Conservation (phyloP, 1,140 invertebrate genomes). For the Mylabris phalerata region DNA sequence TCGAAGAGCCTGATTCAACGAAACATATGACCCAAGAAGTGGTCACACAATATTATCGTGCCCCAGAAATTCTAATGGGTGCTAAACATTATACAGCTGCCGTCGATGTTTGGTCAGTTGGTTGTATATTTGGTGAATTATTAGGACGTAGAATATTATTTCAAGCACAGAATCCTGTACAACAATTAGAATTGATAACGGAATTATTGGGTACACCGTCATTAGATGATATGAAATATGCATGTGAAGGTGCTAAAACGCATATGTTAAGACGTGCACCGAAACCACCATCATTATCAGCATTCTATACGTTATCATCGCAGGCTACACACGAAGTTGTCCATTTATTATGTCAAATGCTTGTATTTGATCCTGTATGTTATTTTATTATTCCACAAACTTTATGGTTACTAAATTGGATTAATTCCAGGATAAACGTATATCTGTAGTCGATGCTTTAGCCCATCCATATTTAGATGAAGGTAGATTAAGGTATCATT, state of each 20-base stretch:
- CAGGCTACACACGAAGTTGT: conserved; percentile 96
- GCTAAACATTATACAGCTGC: conserved; percentile 95
- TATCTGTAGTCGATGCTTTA: conserved; percentile 88
- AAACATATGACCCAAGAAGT: conserved; percentile 99
- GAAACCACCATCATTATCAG: conserved; percentile 81
- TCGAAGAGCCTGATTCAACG: conserved; percentile 86
- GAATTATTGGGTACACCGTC: conserved; percentile 96
- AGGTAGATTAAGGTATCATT: conserved; percentile 95
- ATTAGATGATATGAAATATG: conserved; percentile 90
- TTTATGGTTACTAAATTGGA: neutral
- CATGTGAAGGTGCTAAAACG: conserved; percentile 89
- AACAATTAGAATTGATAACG: conserved; percentile 90
- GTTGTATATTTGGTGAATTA: conserved; percentile 98
- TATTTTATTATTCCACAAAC: no score
- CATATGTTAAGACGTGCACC: conserved; percentile 87
- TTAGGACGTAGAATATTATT: conserved; percentile 93
- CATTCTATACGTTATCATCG: conserved; percentile 83
- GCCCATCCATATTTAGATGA: conserved; percentile 96
- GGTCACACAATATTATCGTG: conserved; percentile 97
- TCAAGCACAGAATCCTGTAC: conserved; percentile 56
- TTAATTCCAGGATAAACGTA: conserved; percentile 77
- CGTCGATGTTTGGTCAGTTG: conserved; percentile 98
- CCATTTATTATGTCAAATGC: conserved; percentile 95
- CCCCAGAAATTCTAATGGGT: conserved; percentile 97
- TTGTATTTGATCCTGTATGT: conserved; percentile 90